Evolutionary conservation across 2,888 invertebrate genomes (phyloP).

Genomic region (Ptychoptera albimana): DNA sequence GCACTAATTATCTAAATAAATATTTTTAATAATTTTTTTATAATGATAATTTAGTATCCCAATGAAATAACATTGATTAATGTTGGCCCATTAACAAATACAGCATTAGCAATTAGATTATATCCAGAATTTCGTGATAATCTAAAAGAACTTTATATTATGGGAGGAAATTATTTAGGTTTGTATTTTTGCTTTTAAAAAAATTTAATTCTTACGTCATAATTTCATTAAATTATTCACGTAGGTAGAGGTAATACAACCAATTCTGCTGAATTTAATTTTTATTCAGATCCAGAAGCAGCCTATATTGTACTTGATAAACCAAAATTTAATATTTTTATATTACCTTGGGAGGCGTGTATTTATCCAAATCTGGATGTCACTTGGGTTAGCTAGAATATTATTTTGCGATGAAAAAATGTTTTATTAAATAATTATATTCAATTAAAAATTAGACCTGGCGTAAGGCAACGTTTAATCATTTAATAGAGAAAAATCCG

Average conservation of each 20-base stretch:
- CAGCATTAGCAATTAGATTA: slow-evolving; percentile 55
- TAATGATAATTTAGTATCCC: slow-evolving; percentile 23
- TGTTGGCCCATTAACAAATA: slow-evolving; percentile 62
- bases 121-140: slow-evolving; percentile 45
- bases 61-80: slow-evolving; percentile 44
- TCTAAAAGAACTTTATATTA: slow-evolving; percentile 52
- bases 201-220: no score
- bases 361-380: slow-evolving; percentile 22
- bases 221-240: slow-evolving; percentile 3
- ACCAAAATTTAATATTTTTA: slow-evolving; percentile 36
- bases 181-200: slow-evolving; percentile 10
- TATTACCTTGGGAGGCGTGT: slow-evolving; percentile 58
- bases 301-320: slow-evolving; percentile 50
- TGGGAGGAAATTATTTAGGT: slow-evolving; percentile 50
- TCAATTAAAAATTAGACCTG: no score
- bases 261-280: slow-evolving; percentile 58
- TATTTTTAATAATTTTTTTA: slow-evolving; percentile 1
- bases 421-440: no score
- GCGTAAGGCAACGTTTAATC: no score
- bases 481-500: no score
- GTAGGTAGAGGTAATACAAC: slow-evolving; percentile 41
- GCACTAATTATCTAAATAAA: slow-evolving; percentile 1
- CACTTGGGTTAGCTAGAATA: slow-evolving; percentile 17
- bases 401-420: not conserved
- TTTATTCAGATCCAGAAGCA: slow-evolving; percentile 60